Percentiles rank a stretch among this genome's conserved stretches.
These are phyloP conservation scores for Nomada fabriciana DNA, from an alignment of 2,888 invertebrate species.

Conservation along the genomic window DNA sequence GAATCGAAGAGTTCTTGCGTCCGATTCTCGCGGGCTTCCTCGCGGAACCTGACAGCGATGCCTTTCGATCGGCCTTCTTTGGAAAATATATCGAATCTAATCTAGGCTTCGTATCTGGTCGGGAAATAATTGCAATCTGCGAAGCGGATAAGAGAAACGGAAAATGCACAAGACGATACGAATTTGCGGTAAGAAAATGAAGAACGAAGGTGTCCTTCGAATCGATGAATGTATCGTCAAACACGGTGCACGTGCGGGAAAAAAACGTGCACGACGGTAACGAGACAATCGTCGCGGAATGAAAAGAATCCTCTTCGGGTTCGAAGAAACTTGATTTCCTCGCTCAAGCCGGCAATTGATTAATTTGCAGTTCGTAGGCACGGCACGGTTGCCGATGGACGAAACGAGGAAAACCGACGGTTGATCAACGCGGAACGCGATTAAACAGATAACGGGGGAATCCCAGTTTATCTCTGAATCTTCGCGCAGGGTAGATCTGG, in stretches of 20 bases:
- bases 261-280: neutral
- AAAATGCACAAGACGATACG: neutral
- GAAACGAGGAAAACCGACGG: conserved; percentile 13
- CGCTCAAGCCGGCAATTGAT: neutral
- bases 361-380: neutral
- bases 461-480: neutral
- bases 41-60: neutral
- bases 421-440: neutral
- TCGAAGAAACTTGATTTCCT: neutral
- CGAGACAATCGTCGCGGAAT: neutral
- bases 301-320: neutral
- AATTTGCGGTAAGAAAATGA: neutral
- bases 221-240: neutral
- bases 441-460: conserved; percentile 22
- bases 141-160: neutral
- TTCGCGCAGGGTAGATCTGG: neutral
- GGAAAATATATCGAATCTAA: too few relatives aligned
- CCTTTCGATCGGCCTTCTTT: too few relatives aligned
- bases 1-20: too few relatives aligned
- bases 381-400: conserved; percentile 4
- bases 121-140: neutral
- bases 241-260: neutral
- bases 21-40: too few relatives aligned
- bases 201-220: neutral
- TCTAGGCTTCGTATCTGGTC: neutral